Conservation (phyloP, 2,888 invertebrate species). For the Steromphala cineraria region DNA sequence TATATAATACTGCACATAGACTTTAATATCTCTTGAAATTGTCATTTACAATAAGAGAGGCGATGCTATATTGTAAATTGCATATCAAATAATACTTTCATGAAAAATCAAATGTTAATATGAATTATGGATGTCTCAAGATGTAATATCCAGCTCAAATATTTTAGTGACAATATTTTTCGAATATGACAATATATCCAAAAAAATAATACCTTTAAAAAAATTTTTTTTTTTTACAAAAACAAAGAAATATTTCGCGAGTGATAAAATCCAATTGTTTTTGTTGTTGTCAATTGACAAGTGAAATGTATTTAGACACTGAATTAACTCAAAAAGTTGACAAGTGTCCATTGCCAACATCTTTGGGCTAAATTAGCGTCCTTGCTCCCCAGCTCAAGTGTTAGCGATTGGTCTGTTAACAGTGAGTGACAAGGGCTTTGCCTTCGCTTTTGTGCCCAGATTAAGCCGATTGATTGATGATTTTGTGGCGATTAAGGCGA, state of each 20-base stretch:
- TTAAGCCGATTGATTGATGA: constrained; percentile 23
- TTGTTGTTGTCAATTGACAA: background rate
- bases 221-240: background rate
- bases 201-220: no score
- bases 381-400: background rate
- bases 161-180: no score
- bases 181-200: no score
- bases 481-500: constrained; percentile 21
- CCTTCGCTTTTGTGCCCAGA: background rate
- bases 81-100: no score
- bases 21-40: no score
- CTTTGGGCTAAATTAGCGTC: constrained; percentile 12
- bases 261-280: no score
- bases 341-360: constrained; percentile 6
- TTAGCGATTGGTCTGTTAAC: background rate
- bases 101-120: no score
- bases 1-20: no score
- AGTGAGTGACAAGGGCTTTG: constrained; percentile 12
- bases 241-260: background rate
- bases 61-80: no score
- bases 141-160: no score
- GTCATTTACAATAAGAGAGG: no score
- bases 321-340: constrained; percentile 15
- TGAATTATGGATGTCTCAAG: no score
- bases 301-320: constrained; percentile 17